Base-by-base conservation (phyloP, 2,888 invertebrate species). In the Plebejus argus region DNA sequence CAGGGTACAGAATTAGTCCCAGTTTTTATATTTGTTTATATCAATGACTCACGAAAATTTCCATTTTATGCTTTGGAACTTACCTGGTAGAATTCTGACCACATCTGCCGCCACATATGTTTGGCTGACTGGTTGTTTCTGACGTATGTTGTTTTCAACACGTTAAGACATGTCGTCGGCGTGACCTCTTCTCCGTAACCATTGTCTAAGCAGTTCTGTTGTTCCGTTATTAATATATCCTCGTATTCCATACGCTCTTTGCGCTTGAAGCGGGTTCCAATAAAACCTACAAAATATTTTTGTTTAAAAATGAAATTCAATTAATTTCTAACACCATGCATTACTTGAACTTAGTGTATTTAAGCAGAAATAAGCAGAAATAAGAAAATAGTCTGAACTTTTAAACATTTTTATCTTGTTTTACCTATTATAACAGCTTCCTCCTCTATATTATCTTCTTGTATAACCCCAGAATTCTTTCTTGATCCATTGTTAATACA, bases 401-500 rank as follows among this genome's bases (percentile, higher is more conserved):
- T 49, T 23, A 12, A 12, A 45, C 49, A 39, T 49, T 77, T 84
- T 56, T 6, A n/a, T 23, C n/a, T 15, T 61, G 5, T 7, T 2
- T 39, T 78, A 92, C 94, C 94, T 72, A 94, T 93, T 78, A 94
- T 93, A 78, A 94, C 84, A 8, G 94, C 94, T 1, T 90, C 83
- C 78, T 86, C 82, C 85, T 95, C 88, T 79, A 91, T 85, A 1
- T 91, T 90, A 75, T 95, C 92, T 66, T 89, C 90, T 66, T 85
- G 86, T 0, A 91, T 87, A 2, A 91, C 86, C 0, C 95, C 96
- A 0, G 90, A 90, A 81, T 95, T 93, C 23, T 92, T 91, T 45
- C 96, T 88, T 12, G 90, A 86, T 0, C 96, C 96, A 79, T 95
- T 91, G 79, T 96, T 96, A 76, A 96, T 93, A 81, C 96, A 96